These are phyloP conservation scores for Cheiracanthium punctorium DNA, from an alignment of 2,888 invertebrate species.

Conservation along the genomic window DNA sequence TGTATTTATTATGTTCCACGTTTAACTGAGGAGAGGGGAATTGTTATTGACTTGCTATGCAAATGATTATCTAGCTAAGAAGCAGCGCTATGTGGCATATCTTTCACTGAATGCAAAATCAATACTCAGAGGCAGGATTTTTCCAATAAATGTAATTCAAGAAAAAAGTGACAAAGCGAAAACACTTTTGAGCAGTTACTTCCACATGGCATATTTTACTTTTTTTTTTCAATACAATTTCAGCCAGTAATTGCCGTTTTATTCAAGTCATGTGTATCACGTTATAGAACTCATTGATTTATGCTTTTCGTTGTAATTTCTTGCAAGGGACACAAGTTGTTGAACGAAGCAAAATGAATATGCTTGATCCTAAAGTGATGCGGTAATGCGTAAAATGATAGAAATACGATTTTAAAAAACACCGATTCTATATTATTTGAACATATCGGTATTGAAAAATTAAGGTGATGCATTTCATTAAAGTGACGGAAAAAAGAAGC, in stretches of 20 bases:
- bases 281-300: too few relatives aligned
- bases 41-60: slow-evolving; percentile 5
- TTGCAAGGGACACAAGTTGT: too few relatives aligned
- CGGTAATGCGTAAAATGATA: too few relatives aligned
- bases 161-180: neutral
- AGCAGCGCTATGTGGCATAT: slow-evolving; percentile 1
- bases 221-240: neutral
- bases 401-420: too few relatives aligned
- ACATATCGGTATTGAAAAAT: too few relatives aligned
- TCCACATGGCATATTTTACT: neutral
- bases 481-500: too few relatives aligned
- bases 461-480: too few relatives aligned
- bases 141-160: slow-evolving; percentile 12
- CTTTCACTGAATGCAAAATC: slow-evolving; percentile 1
- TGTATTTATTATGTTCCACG: slow-evolving; percentile 17
- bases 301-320: too few relatives aligned
- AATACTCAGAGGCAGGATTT: slow-evolving; percentile 3
- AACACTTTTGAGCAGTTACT: neutral
- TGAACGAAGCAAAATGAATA: too few relatives aligned
- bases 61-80: slow-evolving; percentile 10
- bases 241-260: neutral
- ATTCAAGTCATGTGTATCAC: neutral
- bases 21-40: slow-evolving; percentile 13
- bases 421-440: too few relatives aligned
- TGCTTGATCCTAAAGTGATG: too few relatives aligned